Percentiles rank a stretch among this genome's conserved stretches.
Evolutionary conservation across 2,113 vertebrate species (phyloP).

Genomic region (Corydoras maculifer): DNA sequence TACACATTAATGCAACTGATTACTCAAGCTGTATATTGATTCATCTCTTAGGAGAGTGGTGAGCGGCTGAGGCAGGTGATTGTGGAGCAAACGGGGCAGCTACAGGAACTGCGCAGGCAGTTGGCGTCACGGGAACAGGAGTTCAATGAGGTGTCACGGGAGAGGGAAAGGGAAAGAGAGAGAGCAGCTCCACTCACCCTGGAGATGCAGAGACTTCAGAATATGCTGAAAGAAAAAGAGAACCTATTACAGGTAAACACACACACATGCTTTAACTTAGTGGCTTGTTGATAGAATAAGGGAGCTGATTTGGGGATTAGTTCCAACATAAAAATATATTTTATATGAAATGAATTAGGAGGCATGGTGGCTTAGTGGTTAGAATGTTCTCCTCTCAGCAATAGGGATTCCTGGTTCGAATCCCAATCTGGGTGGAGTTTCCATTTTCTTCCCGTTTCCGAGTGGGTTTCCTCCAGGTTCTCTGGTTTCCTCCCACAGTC

Average conservation of each 20-base stretch:
- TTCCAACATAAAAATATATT: too few relatives aligned
- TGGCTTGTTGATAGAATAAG: too few relatives aligned
- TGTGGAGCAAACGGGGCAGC: conserved; percentile 71
- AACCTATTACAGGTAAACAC: conserved; percentile 67
- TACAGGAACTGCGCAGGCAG: conserved; percentile 76
- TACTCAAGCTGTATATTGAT: neutral
- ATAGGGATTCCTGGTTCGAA: too few relatives aligned
- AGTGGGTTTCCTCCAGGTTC: too few relatives aligned
- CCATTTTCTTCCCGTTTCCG: too few relatives aligned
- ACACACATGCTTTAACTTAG: neutral
- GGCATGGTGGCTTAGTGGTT: too few relatives aligned
- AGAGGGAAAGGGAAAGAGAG: conserved; percentile 45
- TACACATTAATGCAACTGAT: too few relatives aligned
- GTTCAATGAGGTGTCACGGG: conserved; percentile 50
- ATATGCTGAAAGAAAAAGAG: conserved; percentile 67
- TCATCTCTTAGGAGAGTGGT: conserved; percentile 62
- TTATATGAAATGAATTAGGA: too few relatives aligned
- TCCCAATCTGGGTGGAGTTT: too few relatives aligned
- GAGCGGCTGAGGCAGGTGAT: conserved; percentile 75
- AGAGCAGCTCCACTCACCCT: conserved; percentile 26
- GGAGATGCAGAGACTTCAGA: conserved; percentile 52
- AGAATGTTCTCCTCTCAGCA: too few relatives aligned
- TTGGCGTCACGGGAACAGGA: conserved; percentile 60
- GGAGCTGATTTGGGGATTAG: too few relatives aligned
- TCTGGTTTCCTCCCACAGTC: too few relatives aligned